phyloP scores from a whole-genome alignment of 1,140 invertebrate species.

The Trichonephila inaurata region DNA sequence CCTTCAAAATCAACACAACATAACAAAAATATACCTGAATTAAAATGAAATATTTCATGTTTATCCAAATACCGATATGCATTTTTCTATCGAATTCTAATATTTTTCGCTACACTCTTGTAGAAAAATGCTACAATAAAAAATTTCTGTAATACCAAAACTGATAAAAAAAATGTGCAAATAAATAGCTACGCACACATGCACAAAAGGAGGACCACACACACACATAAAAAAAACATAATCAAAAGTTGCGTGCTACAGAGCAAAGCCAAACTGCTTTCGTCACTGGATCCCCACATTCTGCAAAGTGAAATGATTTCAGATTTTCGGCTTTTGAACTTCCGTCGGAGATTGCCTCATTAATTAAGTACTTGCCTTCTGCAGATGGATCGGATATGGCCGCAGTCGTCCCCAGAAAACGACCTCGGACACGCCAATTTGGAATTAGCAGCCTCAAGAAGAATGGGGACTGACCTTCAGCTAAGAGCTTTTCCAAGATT shows the following conservation, averaged over 20 bases:
- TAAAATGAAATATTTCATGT: no score
- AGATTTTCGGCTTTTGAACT: conserved; percentile 49
- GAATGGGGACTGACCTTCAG: conserved; percentile 43
- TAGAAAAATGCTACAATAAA: no score
- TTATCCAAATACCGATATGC: no score
- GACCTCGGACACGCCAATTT: conserved; percentile 68
- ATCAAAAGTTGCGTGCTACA: not conserved
- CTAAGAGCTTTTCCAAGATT: not conserved
- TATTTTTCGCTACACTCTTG: no score
- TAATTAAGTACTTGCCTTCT: conserved; percentile 48
- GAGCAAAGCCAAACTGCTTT: not conserved
- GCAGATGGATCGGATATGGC: conserved; percentile 45
- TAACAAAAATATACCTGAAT: no score
- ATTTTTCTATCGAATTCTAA: no score
- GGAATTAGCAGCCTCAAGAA: conserved; percentile 48
- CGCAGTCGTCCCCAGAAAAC: not conserved
- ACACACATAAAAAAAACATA: not conserved
- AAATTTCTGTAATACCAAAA: not conserved
- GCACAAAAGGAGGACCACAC: not conserved
- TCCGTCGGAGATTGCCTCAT: conserved; percentile 53
- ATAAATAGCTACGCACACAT: not conserved
- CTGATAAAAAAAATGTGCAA: not conserved
- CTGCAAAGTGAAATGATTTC: not conserved
- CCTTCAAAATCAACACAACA: no score
- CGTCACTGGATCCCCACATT: not conserved